Percentiles rank a stretch among this genome's conserved stretches.
Evolutionary conservation across 2,113 vertebrate species (phyloP).

Genomic region (Pelobates fuscus): DNA sequence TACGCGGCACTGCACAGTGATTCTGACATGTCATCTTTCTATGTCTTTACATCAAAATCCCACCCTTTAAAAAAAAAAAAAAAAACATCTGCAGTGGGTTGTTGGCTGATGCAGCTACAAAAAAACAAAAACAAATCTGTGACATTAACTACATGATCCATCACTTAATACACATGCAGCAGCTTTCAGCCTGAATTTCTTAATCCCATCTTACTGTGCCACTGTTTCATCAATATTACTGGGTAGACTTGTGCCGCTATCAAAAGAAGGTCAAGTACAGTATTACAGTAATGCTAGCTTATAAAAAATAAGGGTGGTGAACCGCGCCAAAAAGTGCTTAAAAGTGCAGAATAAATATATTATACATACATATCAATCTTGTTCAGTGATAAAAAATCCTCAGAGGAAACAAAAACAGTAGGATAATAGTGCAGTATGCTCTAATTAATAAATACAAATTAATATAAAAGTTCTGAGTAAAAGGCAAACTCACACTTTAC

Average conservation of each 20-base stretch:
- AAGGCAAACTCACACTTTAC: too few relatives aligned
- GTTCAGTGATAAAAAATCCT: too few relatives aligned
- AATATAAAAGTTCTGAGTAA: too few relatives aligned
- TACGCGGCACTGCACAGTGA: constrained; percentile 1
- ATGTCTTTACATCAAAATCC: constrained; percentile 22
- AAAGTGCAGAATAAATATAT: too few relatives aligned
- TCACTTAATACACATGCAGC: constrained; percentile 44
- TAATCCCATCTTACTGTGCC: constrained; percentile 26
- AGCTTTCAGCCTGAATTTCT: constrained; percentile 35
- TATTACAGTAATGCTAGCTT: constrained; percentile 19
- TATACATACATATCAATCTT: too few relatives aligned
- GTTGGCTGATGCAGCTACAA: constrained; percentile 9
- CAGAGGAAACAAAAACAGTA: too few relatives aligned
- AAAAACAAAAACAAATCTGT: constrained; percentile 13
- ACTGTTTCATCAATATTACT: constrained; percentile 39
- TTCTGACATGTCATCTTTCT: constrained; percentile 17
- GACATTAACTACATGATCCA: constrained; percentile 46
- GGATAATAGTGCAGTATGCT: too few relatives aligned
- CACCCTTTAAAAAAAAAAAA: not conserved
- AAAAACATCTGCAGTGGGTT: constrained; percentile 31
- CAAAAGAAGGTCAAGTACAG: constrained; percentile 32
- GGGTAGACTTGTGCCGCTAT: constrained; percentile 16
- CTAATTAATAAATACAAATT: too few relatives aligned
- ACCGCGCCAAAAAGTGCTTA: too few relatives aligned
- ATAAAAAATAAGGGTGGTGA: not conserved